A percentile compares a stretch with the other conserved stretches of the same genome.
Conservation (phyloP, 1,140 invertebrate genomes). For the Caenorhabditis latens region DNA sequence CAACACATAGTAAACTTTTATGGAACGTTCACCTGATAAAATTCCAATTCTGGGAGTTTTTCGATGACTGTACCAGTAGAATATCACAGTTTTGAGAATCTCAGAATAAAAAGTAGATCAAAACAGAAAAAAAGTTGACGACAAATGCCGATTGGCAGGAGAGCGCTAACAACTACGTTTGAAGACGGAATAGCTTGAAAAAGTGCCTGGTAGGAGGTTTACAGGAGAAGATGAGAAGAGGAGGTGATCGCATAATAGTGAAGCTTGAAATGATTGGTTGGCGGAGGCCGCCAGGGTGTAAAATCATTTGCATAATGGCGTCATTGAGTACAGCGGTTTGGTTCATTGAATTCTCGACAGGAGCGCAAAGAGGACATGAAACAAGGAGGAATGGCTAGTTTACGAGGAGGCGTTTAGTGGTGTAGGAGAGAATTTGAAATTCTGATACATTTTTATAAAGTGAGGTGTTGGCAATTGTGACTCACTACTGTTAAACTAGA, state of each 20-base stretch:
- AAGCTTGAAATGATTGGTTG: slow-evolving; percentile 53
- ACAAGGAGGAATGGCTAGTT: background rate
- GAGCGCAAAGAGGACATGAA: background rate
- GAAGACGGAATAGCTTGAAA: slow-evolving; percentile 36
- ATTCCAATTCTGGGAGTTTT: background rate
- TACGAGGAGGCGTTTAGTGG: background rate
- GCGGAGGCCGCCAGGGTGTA: slow-evolving; percentile 33
- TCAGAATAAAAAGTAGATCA: background rate
- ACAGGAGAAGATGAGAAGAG: background rate
- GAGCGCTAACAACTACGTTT: slow-evolving; percentile 22
- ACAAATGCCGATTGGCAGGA: slow-evolving; percentile 3
- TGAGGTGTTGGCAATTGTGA: background rate
- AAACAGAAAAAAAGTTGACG: background rate
- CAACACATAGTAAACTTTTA: slow-evolving; percentile 18
- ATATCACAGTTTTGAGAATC: background rate
- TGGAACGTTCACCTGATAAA: background rate
- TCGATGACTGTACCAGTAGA: background rate
- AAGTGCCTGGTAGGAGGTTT: slow-evolving; percentile 21
- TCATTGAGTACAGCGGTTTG: slow-evolving; percentile 47
- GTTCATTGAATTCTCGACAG: slow-evolving; percentile 41
- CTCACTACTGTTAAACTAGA: slow-evolving; percentile 26
- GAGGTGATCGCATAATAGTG: slow-evolving; percentile 50
- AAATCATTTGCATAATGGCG: slow-evolving; percentile 49
- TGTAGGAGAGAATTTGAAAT: slow-evolving; percentile 17
- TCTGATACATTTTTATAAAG: slow-evolving; percentile 38